These are phyloP conservation scores for Miichthys miiuy DNA, from an alignment of 2,797 vertebrate genomes.

Conservation along the genomic window DNA sequence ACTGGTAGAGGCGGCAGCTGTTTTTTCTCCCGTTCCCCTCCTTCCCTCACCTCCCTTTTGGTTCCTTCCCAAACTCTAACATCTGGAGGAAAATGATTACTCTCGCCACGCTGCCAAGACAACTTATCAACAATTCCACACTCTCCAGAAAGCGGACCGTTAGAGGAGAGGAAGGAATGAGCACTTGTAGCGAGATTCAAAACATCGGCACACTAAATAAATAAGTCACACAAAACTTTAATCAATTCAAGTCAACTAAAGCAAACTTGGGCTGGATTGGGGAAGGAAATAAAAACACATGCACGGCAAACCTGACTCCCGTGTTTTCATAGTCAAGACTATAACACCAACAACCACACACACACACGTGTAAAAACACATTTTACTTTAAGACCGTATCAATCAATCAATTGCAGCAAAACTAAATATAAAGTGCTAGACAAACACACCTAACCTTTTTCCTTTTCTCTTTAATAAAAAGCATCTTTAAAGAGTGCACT, in stretches of 20 bases:
- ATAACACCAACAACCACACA: conserved; percentile 36
- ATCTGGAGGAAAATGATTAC: conserved; percentile 85
- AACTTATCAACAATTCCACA: conserved; percentile 82
- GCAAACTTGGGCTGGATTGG: conserved; percentile 44
- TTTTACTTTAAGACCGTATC: background rate
- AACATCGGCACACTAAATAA: conserved; percentile 69
- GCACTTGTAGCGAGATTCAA: conserved; percentile 66
- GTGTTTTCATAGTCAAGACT: conserved; percentile 28
- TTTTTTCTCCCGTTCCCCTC: conserved; percentile 52
- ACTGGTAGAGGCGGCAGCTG: conserved; percentile 68
- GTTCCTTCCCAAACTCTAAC: conserved; percentile 77
- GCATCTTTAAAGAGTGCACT: conserved; percentile 31
- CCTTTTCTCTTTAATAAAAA: conserved; percentile 36
- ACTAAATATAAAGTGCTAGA: background rate
- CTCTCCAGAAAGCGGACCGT: conserved; percentile 63
- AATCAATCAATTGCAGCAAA: conserved; percentile 2
- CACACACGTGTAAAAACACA: background rate
- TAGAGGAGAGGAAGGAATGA: conserved; percentile 57
- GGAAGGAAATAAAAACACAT: conserved; percentile 36
- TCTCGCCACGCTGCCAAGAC: conserved; percentile 71
- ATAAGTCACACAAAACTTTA: conserved; percentile 60
- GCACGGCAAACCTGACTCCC: conserved; percentile 26
- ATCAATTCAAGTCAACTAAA: conserved; percentile 58
- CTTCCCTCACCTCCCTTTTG: conserved; percentile 65
- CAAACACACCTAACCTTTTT: conserved; percentile 1